phyloP scores from a whole-genome alignment of 1,140 invertebrate genomes.

The Wiebesia pumilae region DNA sequence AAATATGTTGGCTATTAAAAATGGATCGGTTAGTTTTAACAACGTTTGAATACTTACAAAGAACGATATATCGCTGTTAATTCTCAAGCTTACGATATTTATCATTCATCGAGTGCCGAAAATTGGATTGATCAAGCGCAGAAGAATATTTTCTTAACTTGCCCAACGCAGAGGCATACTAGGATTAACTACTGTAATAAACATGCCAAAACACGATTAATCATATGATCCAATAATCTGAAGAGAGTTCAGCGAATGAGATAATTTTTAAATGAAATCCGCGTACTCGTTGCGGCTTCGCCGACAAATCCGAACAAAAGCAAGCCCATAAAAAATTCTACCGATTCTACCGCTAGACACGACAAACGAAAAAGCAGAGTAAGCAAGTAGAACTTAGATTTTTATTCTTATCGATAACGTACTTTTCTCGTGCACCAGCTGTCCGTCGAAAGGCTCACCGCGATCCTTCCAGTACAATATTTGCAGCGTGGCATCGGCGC shows the following conservation, averaged over 20 bases:
- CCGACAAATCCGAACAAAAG: slow-evolving; percentile 13
- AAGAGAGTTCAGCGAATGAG: neutral
- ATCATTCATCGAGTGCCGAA: neutral
- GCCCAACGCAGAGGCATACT: neutral
- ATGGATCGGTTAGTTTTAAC: neutral
- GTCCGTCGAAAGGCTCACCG: slow-evolving; percentile 54
- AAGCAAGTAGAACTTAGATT: neutral
- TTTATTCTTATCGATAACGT: neutral
- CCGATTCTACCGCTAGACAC: too few relatives aligned
- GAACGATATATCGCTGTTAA: neutral
- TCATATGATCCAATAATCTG: neutral
- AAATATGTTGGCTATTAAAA: neutral
- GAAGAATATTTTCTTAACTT: slow-evolving; percentile 10
- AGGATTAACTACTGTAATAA: neutral
- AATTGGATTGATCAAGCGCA: neutral
- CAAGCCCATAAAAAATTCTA: slow-evolving; percentile 11
- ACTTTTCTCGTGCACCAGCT: neutral
- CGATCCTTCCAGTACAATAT: slow-evolving; percentile 61
- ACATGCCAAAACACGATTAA: neutral
- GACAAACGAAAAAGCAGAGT: too few relatives aligned
- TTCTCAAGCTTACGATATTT: neutral
- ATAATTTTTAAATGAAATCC: neutral
- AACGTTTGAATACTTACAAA: neutral
- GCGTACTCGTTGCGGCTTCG: neutral
- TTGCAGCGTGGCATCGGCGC: slow-evolving; percentile 48